Percentiles rank a stretch among this genome's conserved stretches.
Conservation (phyloP, 1,140 invertebrate species). For the Chelonus insularis region DNA sequence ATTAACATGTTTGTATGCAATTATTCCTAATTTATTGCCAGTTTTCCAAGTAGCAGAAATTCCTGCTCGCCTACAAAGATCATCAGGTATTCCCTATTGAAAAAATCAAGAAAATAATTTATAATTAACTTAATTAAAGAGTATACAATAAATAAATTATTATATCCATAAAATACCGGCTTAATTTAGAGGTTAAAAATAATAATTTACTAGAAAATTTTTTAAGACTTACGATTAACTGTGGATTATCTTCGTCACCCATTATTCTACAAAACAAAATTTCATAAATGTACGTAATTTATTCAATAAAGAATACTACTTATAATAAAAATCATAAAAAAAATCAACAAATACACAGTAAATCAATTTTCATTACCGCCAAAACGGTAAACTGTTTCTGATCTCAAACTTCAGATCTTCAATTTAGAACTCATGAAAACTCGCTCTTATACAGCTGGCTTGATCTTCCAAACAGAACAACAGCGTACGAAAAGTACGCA, state of each 20-base stretch:
- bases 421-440: too few relatives aligned
- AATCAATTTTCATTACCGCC: too few relatives aligned
- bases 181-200: constrained; percentile 5
- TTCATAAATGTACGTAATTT: too few relatives aligned
- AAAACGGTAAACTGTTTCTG: too few relatives aligned
- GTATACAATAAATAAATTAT: not conserved
- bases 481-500: too few relatives aligned
- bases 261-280: too few relatives aligned
- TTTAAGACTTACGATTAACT: constrained; percentile 50
- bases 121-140: constrained; percentile 3
- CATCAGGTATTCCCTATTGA: constrained; percentile 64
- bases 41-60: constrained; percentile 60
- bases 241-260: constrained; percentile 44
- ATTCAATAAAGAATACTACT: too few relatives aligned
- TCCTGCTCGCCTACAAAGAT: constrained; percentile 58
- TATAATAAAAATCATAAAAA: too few relatives aligned
- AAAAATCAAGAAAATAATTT: constrained; percentile 30
- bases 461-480: too few relatives aligned
- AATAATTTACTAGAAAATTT: not conserved
- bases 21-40: constrained; percentile 60
- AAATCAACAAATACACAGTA: too few relatives aligned
- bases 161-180: not conserved
- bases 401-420: too few relatives aligned
- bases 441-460: too few relatives aligned
- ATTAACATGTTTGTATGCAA: constrained; percentile 55